Percentiles rank a stretch among this genome's conserved stretches.
Conservation (phyloP, 2,113 vertebrate genomes). For the Brachirus orientalis region DNA sequence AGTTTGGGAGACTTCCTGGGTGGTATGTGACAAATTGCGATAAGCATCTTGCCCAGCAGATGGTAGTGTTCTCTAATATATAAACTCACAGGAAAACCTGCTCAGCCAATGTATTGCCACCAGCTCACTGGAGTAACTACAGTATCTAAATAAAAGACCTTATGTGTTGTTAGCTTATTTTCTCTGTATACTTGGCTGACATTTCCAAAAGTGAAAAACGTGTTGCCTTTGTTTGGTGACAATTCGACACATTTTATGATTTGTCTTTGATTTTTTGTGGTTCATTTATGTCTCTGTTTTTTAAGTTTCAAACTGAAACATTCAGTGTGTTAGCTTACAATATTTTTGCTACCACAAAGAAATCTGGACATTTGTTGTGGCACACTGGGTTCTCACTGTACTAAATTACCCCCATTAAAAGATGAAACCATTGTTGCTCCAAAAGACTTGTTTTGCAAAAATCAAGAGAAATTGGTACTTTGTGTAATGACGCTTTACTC, state of each 20-base stretch:
- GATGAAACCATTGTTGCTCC: conserved; percentile 23
- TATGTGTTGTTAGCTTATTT: conserved; percentile 24
- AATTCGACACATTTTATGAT: conserved; percentile 38
- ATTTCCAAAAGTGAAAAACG: conserved; percentile 22
- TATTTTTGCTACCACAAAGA: conserved; percentile 54
- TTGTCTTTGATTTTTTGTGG: conserved; percentile 46
- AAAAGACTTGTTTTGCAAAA: conserved; percentile 40
- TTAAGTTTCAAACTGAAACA: conserved; percentile 26
- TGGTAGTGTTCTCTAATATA: conserved; percentile 68
- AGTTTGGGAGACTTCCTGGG: too few species aligned
- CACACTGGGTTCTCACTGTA: conserved; percentile 9
- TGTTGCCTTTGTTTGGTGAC: conserved; percentile 25
- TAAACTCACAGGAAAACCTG: conserved; percentile 6
- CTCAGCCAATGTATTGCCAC: neutral
- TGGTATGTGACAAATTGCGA: neutral
- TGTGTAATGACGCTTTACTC: conserved; percentile 23
- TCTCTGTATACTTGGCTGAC: conserved; percentile 17
- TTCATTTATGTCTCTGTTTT: conserved; percentile 28
- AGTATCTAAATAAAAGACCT: conserved; percentile 2
- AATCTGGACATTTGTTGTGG: conserved; percentile 53
- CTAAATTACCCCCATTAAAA: conserved; percentile 35
- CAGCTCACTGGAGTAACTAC: neutral
- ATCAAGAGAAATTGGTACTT: conserved; percentile 23
- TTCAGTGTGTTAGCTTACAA: conserved; percentile 21
- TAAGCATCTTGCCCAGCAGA: conserved; percentile 46